Conservation (phyloP, 64 coral and sea anemone species). For the Montipora cactus region DNA sequence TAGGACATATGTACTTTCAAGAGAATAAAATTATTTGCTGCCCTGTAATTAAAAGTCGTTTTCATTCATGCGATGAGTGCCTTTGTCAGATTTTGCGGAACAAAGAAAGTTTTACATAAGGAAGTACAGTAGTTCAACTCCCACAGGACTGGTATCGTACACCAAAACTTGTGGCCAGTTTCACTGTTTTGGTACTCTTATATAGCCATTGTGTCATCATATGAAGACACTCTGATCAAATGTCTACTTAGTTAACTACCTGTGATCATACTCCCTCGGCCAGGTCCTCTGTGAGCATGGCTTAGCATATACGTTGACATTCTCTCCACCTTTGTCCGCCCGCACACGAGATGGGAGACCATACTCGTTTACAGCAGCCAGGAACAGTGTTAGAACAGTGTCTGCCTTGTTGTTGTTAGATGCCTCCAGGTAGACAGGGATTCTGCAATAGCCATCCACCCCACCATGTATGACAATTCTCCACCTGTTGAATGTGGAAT, state of each 20-base stretch:
- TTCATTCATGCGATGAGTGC: no score
- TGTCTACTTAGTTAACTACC: neutral
- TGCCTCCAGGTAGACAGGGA: neutral
- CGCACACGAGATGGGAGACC: slow-evolving; percentile 23
- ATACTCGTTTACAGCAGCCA: slow-evolving; percentile 25
- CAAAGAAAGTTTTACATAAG: no score
- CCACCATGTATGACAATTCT: neutral
- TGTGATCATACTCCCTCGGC: slow-evolving; percentile 53
- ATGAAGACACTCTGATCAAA: no score
- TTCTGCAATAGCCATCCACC: neutral
- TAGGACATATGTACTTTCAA: no score
- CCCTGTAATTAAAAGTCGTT: no score
- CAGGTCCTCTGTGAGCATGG: slow-evolving; percentile 42
- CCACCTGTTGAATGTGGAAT: neutral
- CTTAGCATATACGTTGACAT: slow-evolving; percentile 48
- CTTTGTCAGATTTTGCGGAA: no score
- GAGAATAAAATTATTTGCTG: no score
- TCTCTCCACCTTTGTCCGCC: slow-evolving; percentile 52
- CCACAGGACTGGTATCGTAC: no score
- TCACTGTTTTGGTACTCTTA: no score
- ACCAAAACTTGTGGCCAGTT: no score
- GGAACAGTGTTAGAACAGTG: neutral
- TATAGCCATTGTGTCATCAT: no score
- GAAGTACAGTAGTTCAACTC: no score
- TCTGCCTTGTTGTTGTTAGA: slow-evolving; percentile 35